phyloP scores from a whole-genome alignment of 2,113 vertebrate genomes.

The Syngnathus scovelli region DNA sequence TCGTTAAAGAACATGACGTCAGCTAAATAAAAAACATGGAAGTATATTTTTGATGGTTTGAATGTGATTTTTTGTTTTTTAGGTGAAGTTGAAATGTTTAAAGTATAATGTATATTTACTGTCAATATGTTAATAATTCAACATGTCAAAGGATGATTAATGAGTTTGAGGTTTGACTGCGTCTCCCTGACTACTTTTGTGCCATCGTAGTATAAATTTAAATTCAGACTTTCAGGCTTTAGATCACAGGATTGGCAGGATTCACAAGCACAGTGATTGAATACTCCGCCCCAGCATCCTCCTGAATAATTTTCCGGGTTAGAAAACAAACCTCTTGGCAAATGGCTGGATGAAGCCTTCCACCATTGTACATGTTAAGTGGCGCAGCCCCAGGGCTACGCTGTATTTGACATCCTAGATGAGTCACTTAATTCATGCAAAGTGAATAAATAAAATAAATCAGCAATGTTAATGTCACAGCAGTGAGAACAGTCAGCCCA shows the following conservation, averaged over 20 bases:
- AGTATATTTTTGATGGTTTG: too few species aligned
- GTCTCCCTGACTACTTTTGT: too few species aligned
- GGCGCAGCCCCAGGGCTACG: background rate
- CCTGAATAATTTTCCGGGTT: background rate
- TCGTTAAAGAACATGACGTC: background rate
- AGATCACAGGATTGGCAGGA: background rate
- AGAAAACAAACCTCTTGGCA: constrained; percentile 42
- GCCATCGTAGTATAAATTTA: background rate
- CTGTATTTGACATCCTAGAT: constrained; percentile 1
- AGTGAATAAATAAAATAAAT: constrained; percentile 9
- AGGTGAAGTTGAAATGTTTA: too few species aligned
- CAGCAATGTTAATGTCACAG: constrained; percentile 1
- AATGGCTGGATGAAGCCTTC: constrained; percentile 4
- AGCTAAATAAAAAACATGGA: background rate
- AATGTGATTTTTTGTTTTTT: too few species aligned
- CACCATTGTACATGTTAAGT: background rate
- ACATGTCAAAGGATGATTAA: too few species aligned
- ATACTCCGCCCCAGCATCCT: background rate
- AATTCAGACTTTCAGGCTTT: background rate
- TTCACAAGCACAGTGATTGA: background rate
- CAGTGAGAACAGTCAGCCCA: background rate
- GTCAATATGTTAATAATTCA: too few species aligned
- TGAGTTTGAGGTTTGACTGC: too few species aligned
- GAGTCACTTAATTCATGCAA: background rate
- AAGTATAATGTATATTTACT: too few species aligned